phyloP scores from a whole-genome alignment of 1,140 invertebrate species.

The Hestina assimilis region DNA sequence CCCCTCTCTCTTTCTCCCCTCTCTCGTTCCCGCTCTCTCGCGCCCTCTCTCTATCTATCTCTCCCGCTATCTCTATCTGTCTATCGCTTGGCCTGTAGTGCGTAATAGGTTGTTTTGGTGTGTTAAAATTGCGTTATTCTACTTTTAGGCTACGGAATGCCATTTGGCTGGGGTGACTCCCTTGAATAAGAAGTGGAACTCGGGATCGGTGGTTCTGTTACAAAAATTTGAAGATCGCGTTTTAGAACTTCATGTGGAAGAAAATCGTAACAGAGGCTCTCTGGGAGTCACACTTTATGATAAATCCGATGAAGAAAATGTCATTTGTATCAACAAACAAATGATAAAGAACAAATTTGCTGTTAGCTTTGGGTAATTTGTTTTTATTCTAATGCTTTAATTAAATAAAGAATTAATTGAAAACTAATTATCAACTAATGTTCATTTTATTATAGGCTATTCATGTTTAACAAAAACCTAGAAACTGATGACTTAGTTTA shows the following conservation, averaged over 20 bases:
- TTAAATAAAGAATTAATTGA: too few relatives aligned
- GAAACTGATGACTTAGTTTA: constrained; percentile 39
- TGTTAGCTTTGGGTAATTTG: constrained; percentile 55
- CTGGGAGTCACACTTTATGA: constrained; percentile 56
- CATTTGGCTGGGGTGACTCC: constrained; percentile 62
- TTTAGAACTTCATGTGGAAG: constrained; percentile 55
- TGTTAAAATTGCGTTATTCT: background rate
- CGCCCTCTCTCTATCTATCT: too few relatives aligned
- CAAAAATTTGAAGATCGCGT: constrained; percentile 35
- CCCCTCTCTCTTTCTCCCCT: too few relatives aligned
- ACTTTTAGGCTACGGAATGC: constrained; percentile 54
- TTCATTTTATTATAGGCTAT: constrained; percentile 50
- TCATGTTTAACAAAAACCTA: constrained; percentile 50
- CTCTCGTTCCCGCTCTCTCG: too few relatives aligned
- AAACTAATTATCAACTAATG: too few relatives aligned
- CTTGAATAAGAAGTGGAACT: constrained; percentile 57
- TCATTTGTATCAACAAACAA: constrained; percentile 51
- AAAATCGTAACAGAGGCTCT: constrained; percentile 44
- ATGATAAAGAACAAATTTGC: constrained; percentile 67
- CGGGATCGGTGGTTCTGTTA: constrained; percentile 44
- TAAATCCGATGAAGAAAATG: constrained; percentile 39
- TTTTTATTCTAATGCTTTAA: background rate
- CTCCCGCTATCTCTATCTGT: background rate
- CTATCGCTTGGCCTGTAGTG: background rate
- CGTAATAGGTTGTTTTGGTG: too few relatives aligned